Base-by-base conservation (phyloP, 2,113 vertebrate genomes). In the Gnathonemus echidnorhynchus region DNA sequence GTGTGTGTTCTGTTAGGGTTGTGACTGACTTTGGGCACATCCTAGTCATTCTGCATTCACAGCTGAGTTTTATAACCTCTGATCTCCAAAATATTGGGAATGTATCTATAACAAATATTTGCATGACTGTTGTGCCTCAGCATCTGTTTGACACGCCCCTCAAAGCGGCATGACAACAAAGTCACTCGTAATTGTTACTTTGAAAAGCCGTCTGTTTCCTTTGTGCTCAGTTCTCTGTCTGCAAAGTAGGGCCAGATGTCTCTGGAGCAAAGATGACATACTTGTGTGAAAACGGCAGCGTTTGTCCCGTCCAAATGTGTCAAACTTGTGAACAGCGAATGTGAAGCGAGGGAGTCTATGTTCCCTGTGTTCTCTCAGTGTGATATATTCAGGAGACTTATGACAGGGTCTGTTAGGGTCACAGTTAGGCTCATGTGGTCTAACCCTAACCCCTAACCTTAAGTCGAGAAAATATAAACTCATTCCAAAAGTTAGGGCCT, bases 161-260 rank as follows among this genome's bases (percentile, higher is more conserved):
- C 88, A 48, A 9, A 31, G 24, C 13, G 24, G 56, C 19, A 3
- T 35, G 42, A 77, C 13, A 74, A 24, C 50, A 42, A 80, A 56
- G 42, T 31, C 42, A 19, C 46, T 24, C 27, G 45, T 35, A 49
- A 77, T 19, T 89, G 27, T 27, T 31, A 39, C 45, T 89, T 49
- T 39, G 66, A 70, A 80, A 70, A 52, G 46, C 45, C 4, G 86
- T 56, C 49, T 77, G 46, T 52, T 77, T 80, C 48, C 48, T 49
- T 52, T 80, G 15, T 31, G 31, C 45, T 70, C 27, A 1, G 66
- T 21, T n/a, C 48, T 89, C 62, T 46, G n/a, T 88, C 42, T 39
- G 46, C 62, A 77, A 77, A 89, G 88, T 89, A 89, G 88, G 88
- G 88, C 88, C 88, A 77, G 45, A 70, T 89, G 88, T 89, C 88